Evolutionary conservation across 92 coral and sea anemone genomes (phyloP).

Genomic region (Porites rus): DNA sequence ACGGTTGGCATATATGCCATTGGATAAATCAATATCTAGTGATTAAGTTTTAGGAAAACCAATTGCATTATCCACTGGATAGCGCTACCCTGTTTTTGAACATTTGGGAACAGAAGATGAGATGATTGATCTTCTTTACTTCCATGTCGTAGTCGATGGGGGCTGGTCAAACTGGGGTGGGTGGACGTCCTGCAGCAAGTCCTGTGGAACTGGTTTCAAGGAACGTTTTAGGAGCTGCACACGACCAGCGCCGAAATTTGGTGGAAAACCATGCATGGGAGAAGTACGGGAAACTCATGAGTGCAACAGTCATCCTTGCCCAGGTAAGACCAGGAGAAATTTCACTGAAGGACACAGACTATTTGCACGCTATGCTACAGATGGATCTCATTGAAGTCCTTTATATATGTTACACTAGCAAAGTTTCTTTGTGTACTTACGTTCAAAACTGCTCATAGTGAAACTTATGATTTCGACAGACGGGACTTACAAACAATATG

Average conservation of each 20-base stretch:
- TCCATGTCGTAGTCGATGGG: conserved; percentile 9
- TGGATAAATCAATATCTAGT: no score
- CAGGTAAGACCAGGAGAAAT: neutral
- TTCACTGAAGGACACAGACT: neutral
- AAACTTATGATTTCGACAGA: no score
- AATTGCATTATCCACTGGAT: no score
- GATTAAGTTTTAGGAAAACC: no score
- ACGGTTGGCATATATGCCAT: no score
- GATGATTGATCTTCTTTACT: neutral
- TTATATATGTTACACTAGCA: no score
- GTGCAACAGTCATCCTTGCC: conserved; percentile 20
- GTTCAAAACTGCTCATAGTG: no score
- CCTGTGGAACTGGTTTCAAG: conserved; percentile 33
- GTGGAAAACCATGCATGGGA: conserved; percentile 4
- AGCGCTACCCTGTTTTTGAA: no score
- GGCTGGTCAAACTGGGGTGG: conserved; percentile 34
- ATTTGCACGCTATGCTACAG: neutral
- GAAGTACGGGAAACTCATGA: neutral
- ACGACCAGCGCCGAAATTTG: conserved; percentile 3
- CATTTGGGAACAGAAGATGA: neutral
- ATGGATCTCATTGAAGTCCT: no score
- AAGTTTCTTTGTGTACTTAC: no score
- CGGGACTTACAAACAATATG: no score
- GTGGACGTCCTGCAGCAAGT: conserved; percentile 5
- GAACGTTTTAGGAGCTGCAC: conserved; percentile 32